These are phyloP conservation scores for Temnothorax unifasciatus DNA, from an alignment of 2,888 invertebrate species.

Conservation along the genomic window DNA sequence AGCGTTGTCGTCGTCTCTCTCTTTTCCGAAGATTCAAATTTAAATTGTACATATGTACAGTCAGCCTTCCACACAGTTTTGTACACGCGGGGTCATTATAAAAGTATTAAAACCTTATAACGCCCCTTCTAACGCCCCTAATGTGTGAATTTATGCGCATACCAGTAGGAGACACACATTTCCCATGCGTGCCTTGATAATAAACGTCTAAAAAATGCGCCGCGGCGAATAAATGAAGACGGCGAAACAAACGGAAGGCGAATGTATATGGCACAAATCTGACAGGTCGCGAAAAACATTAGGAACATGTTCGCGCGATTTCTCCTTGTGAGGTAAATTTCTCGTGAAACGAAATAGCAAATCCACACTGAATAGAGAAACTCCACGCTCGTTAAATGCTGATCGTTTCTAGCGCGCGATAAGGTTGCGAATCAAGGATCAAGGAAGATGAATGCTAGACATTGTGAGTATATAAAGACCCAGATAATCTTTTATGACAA, in stretches of 20 bases:
- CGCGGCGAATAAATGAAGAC: slow-evolving; percentile 68
- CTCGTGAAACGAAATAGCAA: slow-evolving; percentile 70
- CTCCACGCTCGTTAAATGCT: slow-evolving; percentile 2
- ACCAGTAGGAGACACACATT: background rate
- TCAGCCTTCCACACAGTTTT: too few species aligned
- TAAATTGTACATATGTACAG: too few species aligned
- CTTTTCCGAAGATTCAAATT: too few species aligned
- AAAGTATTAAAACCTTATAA: too few species aligned
- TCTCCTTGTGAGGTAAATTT: slow-evolving; percentile 73
- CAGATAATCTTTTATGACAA: slow-evolving; percentile 10
- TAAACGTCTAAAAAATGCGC: slow-evolving; percentile 22
- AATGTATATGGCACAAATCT: slow-evolving; percentile 47
- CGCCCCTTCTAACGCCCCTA: too few species aligned
- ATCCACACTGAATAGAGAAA: slow-evolving; percentile 34
- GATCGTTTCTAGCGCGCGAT: slow-evolving; percentile 3
- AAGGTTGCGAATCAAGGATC: slow-evolving; percentile 25
- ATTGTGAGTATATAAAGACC: slow-evolving; percentile 22
- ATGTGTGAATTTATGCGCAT: too few species aligned
- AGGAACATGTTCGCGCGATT: slow-evolving; percentile 69
- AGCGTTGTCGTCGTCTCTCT: too few species aligned
- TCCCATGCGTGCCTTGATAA: background rate
- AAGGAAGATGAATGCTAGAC: slow-evolving; percentile 31
- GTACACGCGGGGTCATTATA: background rate
- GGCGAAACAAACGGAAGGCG: slow-evolving; percentile 68
- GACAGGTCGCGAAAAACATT: slow-evolving; percentile 60